phyloP scores from a whole-genome alignment of 2,888 invertebrate genomes.

The Dryobotodes eremita region DNA sequence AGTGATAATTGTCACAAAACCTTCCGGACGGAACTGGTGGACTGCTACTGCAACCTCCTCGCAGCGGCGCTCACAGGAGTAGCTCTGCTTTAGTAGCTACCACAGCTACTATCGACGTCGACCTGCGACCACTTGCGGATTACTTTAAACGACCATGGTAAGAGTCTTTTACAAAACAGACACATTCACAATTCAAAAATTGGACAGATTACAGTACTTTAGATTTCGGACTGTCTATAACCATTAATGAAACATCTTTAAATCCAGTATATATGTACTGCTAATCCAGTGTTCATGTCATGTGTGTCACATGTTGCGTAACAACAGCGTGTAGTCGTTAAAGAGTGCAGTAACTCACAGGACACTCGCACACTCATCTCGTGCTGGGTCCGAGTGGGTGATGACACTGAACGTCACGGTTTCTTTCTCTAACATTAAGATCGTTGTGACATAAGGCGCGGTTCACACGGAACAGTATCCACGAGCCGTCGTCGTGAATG shows the following conservation, averaged over 20 bases:
- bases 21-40: not conserved
- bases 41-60: not conserved
- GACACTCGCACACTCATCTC: not conserved
- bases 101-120: not conserved
- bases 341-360: not conserved
- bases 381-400: slow-evolving; percentile 4
- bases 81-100: not conserved
- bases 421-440: slow-evolving; percentile 16
- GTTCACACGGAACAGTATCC: slow-evolving; percentile 65
- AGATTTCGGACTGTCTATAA: no score
- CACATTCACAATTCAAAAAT: not conserved
- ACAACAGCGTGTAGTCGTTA: not conserved
- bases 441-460: slow-evolving; percentile 37
- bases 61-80: not conserved
- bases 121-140: not conserved
- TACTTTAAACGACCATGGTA: not conserved
- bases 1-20: not conserved
- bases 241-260: not conserved
- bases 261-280: not conserved
- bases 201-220: not conserved
- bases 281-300: not conserved
- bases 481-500: slow-evolving; percentile 22
- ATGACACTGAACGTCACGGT: slow-evolving; percentile 23
- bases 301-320: not conserved
- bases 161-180: not conserved